These are phyloP conservation scores for Nannoperca australis DNA, from an alignment of 2,797 vertebrate genomes.

Conservation along the genomic window DNA sequence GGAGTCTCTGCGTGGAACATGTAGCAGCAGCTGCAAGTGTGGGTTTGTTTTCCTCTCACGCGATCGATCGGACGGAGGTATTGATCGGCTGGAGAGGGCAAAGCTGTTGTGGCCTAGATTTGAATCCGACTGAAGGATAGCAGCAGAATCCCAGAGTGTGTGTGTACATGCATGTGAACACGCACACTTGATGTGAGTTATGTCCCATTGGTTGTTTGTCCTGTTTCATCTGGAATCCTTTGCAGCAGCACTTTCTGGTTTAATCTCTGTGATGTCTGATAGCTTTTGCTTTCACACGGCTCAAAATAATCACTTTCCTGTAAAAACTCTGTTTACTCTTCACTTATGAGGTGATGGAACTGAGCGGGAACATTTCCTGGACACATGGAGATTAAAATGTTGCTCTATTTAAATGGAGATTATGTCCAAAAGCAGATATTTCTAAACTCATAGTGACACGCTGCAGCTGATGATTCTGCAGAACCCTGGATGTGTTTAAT, in stretches of 20 bases:
- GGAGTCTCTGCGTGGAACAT: background rate
- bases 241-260: slow-evolving; percentile 34
- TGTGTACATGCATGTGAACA: background rate
- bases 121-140: slow-evolving; percentile 23
- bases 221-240: slow-evolving; percentile 29
- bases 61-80: slow-evolving; percentile 31
- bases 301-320: slow-evolving; percentile 34
- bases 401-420: background rate
- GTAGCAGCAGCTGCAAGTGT: background rate
- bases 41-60: slow-evolving; percentile 29
- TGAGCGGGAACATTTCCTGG: background rate
- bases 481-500: background rate
- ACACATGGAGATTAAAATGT: background rate
- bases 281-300: slow-evolving; percentile 36
- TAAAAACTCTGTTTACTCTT: slow-evolving; percentile 14
- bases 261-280: slow-evolving; percentile 45
- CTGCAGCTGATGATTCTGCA: background rate
- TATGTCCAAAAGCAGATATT: background rate
- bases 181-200: slow-evolving; percentile 20
- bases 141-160: background rate
- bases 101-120: slow-evolving; percentile 10
- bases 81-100: slow-evolving; percentile 24
- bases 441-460: background rate
- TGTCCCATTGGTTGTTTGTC: slow-evolving; percentile 49
- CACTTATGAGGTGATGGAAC: slow-evolving; percentile 1